phyloP scores from a whole-genome alignment of 2,888 invertebrate genomes.

The Tanypteryx hageni region DNA sequence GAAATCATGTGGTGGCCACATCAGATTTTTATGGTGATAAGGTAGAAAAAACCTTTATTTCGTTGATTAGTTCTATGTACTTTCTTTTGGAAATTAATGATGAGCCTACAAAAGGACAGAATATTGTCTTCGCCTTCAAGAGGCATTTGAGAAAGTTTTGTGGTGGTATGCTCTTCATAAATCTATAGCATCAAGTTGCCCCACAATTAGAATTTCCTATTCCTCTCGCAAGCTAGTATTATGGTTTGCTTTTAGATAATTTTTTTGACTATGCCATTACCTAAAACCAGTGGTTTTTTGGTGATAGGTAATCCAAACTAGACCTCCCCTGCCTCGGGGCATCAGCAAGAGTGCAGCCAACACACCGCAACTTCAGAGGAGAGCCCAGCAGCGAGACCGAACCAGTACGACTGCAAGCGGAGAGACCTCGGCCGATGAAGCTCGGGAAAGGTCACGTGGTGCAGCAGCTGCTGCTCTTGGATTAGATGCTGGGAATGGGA shows the following conservation, averaged over 20 bases:
- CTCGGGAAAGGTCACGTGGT: not conserved
- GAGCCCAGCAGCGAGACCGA: slow-evolving; percentile 42
- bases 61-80: too few species aligned
- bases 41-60: too few species aligned
- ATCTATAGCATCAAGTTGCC: too few species aligned
- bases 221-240: not conserved
- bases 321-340: slow-evolving; percentile 36
- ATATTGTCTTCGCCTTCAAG: too few species aligned
- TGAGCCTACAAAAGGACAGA: too few species aligned
- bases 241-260: not conserved
- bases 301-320: not conserved
- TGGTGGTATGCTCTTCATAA: too few species aligned
- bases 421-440: slow-evolving; percentile 25
- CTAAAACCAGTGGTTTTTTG: not conserved
- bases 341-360: slow-evolving; percentile 60
- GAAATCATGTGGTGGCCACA: too few species aligned
- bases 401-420: not conserved
- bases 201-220: not conserved
- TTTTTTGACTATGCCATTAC: not conserved
- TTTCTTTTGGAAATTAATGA: too few species aligned
- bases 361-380: slow-evolving; percentile 48
- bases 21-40: too few species aligned
- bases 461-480: slow-evolving; percentile 24
- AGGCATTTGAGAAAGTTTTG: too few species aligned
- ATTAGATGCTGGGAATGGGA: not conserved